Conservation (phyloP, 2,113 vertebrate species). For the Rattus rattus region DNA sequence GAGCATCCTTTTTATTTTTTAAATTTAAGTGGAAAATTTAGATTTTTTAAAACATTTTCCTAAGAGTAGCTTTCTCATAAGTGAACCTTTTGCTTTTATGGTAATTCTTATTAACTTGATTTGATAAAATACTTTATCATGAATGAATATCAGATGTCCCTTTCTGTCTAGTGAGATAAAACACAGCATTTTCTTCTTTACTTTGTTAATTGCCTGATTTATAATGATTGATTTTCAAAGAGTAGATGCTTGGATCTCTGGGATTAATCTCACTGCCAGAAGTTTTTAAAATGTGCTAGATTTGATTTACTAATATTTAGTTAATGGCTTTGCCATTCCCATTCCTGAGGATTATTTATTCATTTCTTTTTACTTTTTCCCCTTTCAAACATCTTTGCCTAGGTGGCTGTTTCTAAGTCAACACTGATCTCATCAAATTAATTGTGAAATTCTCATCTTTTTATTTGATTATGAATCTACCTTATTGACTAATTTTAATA, state of each 20-base stretch:
- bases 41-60: not conserved
- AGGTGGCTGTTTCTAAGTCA: not conserved
- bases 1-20: not conserved
- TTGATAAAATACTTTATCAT: not conserved
- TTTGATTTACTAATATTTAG: not conserved
- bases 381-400: not conserved
- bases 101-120: not conserved
- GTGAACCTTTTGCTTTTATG: not conserved
- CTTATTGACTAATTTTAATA: conserved; percentile 1
- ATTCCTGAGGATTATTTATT: not conserved
- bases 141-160: not conserved
- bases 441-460: not conserved
- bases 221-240: not conserved
- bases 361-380: not conserved
- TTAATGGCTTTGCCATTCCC: not conserved
- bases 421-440: not conserved
- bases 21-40: not conserved
- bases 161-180: not conserved
- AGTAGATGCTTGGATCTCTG: not conserved
- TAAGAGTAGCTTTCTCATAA: not conserved
- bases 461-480: not conserved
- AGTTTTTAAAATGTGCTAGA: not conserved
- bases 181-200: not conserved
- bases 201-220: conserved; percentile 1
- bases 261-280: not conserved